phyloP scores from a whole-genome alignment of 1,140 invertebrate genomes.

The Ceratoteleas bidentatus region DNA sequence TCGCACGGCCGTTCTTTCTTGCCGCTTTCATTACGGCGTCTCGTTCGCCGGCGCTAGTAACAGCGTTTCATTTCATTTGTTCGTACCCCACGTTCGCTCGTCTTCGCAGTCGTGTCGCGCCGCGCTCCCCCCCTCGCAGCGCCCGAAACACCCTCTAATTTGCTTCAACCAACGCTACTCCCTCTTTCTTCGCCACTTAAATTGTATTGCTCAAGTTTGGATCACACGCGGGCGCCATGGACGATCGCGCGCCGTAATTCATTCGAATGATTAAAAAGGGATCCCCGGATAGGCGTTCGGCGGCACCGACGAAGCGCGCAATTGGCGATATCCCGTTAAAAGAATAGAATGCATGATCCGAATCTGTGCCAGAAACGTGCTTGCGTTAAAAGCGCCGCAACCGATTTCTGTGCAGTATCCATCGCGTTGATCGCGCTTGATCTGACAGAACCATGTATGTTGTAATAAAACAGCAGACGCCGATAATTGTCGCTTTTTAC shows the following conservation, averaged over 20 bases:
- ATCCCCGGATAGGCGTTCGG: conserved; percentile 17
- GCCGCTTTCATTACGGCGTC: conserved; percentile 49
- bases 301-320: conserved; percentile 1
- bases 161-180: conserved; percentile 71
- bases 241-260: conserved; percentile 62
- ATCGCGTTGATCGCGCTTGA: conserved; percentile 60
- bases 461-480: conserved; percentile 74
- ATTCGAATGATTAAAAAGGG: conserved; percentile 60
- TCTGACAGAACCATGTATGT: conserved; percentile 62
- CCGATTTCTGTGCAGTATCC: conserved; percentile 40
- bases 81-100: conserved; percentile 71
- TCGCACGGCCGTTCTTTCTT: conserved; percentile 66
- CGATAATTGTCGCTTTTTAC: conserved; percentile 78
- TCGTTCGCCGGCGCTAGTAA: conserved; percentile 68
- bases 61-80: conserved; percentile 79
- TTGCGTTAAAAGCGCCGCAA: conserved; percentile 53
- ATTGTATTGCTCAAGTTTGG: conserved; percentile 64
- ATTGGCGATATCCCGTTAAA: conserved; percentile 31
- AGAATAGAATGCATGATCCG: conserved; percentile 31
- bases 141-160: conserved; percentile 79
- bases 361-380: conserved; percentile 59
- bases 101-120: conserved; percentile 42
- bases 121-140: conserved; percentile 54
- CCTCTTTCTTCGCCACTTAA: conserved; percentile 60
- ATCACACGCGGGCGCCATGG: conserved; percentile 48